Evolutionary conservation across 2,888 invertebrate genomes (phyloP), one percentile per base, ranked within the genome.

Genomic region (Dendrolimus pini): DNA sequence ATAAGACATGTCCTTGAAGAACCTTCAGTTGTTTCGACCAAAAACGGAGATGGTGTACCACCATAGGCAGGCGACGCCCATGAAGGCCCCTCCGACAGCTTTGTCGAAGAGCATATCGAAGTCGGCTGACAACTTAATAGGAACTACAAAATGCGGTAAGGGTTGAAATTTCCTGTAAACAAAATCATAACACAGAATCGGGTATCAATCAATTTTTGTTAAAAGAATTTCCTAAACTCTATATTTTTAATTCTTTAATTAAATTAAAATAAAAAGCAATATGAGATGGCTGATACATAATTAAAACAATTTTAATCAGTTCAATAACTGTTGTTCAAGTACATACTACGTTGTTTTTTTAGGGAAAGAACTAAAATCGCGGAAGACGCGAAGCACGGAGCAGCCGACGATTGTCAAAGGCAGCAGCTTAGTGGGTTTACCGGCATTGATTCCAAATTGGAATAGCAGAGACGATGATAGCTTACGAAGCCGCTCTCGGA

Each of bases 371-470:
- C 58, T 80, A n/a, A 79, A 77, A 56, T 60, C 78, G 0, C 80
- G 89, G 9, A 88, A 90, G 59, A 68, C 83, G 1, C 75, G 86
- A 12, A 90, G 91, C 67, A 89, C 88, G 0, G 90, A 89, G 54
- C 83, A 88, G 60, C 84, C 87, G 0, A 75, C 74, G 1, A 62
- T 83, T 60, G 67, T 66, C 53, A 85, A 86, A 59, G 85, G 81
- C 7, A 64, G 69, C 64, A 87, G 86, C 62, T 74, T 80, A 1
- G 64, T 77, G 0, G 84, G 81, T 0, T 78, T 90, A 1, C 90
- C 89, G 2, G 74, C 82, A 6, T 70, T 90, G 6, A 77, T 69
- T 52, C 83, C 81, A 59, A 66, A 58, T 53, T 86, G 84, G 84
- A 13, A 7, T 0, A 77, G 70, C 3, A 69, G 79, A 13, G 82